Conservation (phyloP, 2,888 invertebrate genomes). For the Heliothis peltigera region DNA sequence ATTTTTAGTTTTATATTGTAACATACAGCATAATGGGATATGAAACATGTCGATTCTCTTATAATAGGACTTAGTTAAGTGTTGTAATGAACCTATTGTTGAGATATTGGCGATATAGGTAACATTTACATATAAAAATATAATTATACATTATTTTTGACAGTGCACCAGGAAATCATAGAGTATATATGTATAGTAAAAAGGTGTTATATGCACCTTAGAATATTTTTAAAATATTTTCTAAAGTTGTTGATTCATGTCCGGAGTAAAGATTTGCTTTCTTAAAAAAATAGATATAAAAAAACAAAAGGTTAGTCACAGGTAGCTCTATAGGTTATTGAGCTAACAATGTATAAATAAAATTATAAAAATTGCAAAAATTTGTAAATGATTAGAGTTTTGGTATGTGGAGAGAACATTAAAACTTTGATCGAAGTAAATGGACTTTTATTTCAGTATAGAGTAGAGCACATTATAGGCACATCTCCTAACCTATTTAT, state of each 20-base stretch:
- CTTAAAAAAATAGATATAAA: conserved; percentile 78
- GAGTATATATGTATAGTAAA: conserved; percentile 73
- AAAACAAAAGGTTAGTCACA: conserved; percentile 81
- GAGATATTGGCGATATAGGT: conserved; percentile 71
- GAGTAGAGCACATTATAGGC: neutral
- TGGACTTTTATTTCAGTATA: conserved; percentile 72
- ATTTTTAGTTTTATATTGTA: conserved; percentile 71
- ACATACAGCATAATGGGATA: conserved; percentile 74
- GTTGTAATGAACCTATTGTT: conserved; percentile 74
- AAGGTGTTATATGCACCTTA: conserved; percentile 70
- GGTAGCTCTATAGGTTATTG: conserved; percentile 80
- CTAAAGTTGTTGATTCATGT: conserved; percentile 81
- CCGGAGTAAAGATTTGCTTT: conserved; percentile 78
- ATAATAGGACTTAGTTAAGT: conserved; percentile 74
- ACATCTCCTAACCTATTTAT: conserved; percentile 1
- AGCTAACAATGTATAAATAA: conserved; percentile 86
- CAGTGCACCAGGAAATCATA: conserved; percentile 71
- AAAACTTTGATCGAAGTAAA: conserved; percentile 82
- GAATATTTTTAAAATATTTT: conserved; percentile 83
- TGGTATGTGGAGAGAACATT: conserved; percentile 75
- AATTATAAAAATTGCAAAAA: conserved; percentile 87
- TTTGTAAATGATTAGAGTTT: conserved; percentile 81
- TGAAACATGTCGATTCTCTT: conserved; percentile 68
- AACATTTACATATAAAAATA: conserved; percentile 68
- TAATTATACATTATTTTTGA: conserved; percentile 76